Evolutionary conservation across 2,113 vertebrate genomes (phyloP).

Genomic region (Trinectes maculatus): DNA sequence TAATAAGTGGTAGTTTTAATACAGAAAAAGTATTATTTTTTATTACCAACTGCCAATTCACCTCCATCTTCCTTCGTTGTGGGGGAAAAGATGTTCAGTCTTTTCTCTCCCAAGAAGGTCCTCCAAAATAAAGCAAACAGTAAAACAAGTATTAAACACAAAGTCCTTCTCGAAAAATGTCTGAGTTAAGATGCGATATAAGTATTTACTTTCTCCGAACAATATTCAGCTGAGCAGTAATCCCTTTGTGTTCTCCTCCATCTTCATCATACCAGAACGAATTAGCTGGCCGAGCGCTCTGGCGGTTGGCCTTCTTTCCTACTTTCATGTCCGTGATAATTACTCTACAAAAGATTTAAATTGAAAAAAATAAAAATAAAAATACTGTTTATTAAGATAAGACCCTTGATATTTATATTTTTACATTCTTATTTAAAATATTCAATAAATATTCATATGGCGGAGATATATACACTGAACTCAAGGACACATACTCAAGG

Average conservation of each 20-base stretch:
- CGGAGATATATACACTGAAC: not conserved
- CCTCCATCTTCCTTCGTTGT: conserved; percentile 56
- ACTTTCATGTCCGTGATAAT: conserved; percentile 90
- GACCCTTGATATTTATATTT: too few species aligned
- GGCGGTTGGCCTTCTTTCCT: conserved; percentile 61
- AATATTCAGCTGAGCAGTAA: conserved; percentile 36
- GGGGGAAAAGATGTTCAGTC: conserved; percentile 87
- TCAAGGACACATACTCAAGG: conserved; percentile 80
- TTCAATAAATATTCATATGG: not conserved
- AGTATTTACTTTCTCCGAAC: conserved; percentile 73
- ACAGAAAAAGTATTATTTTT: not conserved
- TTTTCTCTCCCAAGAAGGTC: conserved; percentile 78
- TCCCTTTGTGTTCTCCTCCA: conserved; percentile 62
- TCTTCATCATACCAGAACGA: conserved; percentile 87
- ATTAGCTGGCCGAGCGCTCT: conserved; percentile 31
- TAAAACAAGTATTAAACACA: not conserved
- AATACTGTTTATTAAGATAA: not conserved
- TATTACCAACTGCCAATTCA: conserved; percentile 64
- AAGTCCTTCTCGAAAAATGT: not conserved
- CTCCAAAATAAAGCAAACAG: conserved; percentile 66
- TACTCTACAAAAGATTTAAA: too few species aligned
- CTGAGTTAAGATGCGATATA: not conserved
- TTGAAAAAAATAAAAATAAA: conserved; percentile 50
- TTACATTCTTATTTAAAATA: not conserved
- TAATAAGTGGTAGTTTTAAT: not conserved